Conservation (phyloP, 1,140 invertebrate genomes). For the Procambarus clarkii region DNA sequence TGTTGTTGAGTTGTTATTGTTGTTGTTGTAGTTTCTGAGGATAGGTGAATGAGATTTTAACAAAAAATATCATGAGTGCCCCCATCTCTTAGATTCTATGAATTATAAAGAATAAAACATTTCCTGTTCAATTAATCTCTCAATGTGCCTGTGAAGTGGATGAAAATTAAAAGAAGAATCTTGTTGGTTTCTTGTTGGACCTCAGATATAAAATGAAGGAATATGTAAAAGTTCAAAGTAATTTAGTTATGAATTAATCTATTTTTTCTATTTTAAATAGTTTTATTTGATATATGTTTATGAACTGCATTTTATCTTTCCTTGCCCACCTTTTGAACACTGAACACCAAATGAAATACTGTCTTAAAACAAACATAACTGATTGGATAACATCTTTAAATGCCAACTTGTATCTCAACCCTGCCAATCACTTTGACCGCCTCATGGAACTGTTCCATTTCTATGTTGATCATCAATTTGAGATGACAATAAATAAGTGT, state of each 20-base stretch:
- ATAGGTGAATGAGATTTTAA: constrained; percentile 54
- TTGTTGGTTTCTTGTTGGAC: constrained; percentile 67
- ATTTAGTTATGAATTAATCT: constrained; percentile 68
- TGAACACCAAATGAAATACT: constrained; percentile 60
- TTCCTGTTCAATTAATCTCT: constrained; percentile 56
- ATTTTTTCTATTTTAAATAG: constrained; percentile 69
- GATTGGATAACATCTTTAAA: constrained; percentile 52
- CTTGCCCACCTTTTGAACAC: constrained; percentile 68
- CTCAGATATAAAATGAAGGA: constrained; percentile 56
- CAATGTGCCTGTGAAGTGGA: constrained; percentile 68
- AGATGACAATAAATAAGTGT: constrained; percentile 5
- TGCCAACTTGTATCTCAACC: constrained; percentile 38
- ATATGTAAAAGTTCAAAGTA: constrained; percentile 68
- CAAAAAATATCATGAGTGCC: constrained; percentile 60
- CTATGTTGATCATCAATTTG: constrained; percentile 34
- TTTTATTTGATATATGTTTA: constrained; percentile 67
- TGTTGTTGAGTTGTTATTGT: constrained; percentile 72
- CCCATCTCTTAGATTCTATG: constrained; percentile 52
- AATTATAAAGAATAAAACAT: constrained; percentile 58
- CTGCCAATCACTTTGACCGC: constrained; percentile 54
- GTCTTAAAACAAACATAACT: constrained; percentile 33
- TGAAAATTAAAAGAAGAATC: constrained; percentile 61
- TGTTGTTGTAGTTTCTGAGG: constrained; percentile 71
- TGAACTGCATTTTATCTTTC: constrained; percentile 63
- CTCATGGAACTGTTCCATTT: constrained; percentile 37